Evolutionary conservation across 2,797 vertebrate species (phyloP).

Genomic region (Podarcis siculus): DNA sequence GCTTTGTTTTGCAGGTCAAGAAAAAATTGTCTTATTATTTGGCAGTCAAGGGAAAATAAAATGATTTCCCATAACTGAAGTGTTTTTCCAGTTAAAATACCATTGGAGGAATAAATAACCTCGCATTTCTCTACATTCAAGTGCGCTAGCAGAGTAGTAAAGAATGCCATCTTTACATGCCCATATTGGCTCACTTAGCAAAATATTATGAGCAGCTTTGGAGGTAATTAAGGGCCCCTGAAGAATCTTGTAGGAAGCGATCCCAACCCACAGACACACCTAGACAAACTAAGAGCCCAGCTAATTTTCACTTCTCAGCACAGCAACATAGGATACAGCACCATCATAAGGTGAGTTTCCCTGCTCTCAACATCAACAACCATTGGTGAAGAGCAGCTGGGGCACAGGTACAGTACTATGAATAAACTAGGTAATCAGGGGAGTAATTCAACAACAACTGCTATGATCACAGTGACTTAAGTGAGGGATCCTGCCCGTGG

Average conservation of each 20-base stretch:
- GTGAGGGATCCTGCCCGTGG: neutral
- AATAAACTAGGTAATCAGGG: neutral
- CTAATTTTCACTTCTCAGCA: neutral
- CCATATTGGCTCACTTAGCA: too few relatives aligned
- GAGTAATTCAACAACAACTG: neutral
- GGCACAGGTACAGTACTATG: neutral
- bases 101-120: neutral
- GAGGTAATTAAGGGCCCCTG: too few relatives aligned
- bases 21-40: slow-evolving; percentile 20
- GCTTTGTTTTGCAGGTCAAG: slow-evolving; percentile 3
- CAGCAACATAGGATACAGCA: neutral
- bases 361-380: neutral
- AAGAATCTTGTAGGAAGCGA: neutral
- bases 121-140: neutral
- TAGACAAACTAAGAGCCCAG: neutral
- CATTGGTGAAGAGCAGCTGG: neutral
- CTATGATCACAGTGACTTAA: too few relatives aligned
- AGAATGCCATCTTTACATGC: neutral
- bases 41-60: slow-evolving; percentile 8
- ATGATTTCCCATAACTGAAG: neutral
- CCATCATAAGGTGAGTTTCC: neutral
- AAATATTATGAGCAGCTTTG: too few relatives aligned
- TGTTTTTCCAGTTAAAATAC: slow-evolving; percentile 1
- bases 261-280: neutral
- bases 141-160: neutral